phyloP scores from a whole-genome alignment of 1,140 invertebrate genomes.

The Diorhabda carinulata region DNA sequence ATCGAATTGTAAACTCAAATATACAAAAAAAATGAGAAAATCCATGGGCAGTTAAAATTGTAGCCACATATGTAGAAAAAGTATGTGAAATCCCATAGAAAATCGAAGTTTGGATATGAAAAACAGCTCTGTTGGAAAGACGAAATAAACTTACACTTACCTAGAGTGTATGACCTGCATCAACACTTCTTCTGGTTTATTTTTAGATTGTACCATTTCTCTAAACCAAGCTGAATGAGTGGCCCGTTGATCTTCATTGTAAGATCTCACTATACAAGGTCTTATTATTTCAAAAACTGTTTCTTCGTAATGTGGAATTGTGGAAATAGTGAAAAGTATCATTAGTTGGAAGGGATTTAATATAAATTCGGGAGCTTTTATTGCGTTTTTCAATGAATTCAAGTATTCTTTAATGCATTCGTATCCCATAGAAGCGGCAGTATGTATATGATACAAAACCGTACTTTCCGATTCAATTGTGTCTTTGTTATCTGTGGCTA shows the following conservation, averaged over 20 bases:
- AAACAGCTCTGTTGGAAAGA: too few species aligned
- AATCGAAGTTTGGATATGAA: too few species aligned
- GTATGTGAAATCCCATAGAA: too few species aligned
- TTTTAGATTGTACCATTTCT: slow-evolving; percentile 43
- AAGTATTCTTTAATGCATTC: slow-evolving; percentile 53
- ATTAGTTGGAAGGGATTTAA: slow-evolving; percentile 56
- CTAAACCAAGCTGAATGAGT: slow-evolving; percentile 54
- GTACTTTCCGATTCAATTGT: slow-evolving; percentile 50
- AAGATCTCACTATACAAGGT: slow-evolving; percentile 46
- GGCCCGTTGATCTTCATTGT: slow-evolving; percentile 50
- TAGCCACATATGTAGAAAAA: too few species aligned
- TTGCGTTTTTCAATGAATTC: slow-evolving; percentile 50
- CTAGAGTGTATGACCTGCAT: slow-evolving; percentile 51
- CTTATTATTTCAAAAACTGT: slow-evolving; percentile 53
- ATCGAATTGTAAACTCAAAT: too few species aligned
- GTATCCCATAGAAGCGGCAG: slow-evolving; percentile 49
- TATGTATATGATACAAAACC: slow-evolving; percentile 56
- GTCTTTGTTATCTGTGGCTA: slow-evolving; percentile 45
- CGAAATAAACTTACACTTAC: slow-evolving; percentile 39
- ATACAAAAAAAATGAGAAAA: too few species aligned
- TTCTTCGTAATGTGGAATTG: slow-evolving; percentile 49
- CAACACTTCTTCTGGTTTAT: slow-evolving; percentile 49
- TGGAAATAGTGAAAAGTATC: slow-evolving; percentile 50
- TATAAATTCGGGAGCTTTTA: slow-evolving; percentile 51
- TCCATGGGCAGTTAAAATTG: too few species aligned